A percentile compares a stretch with the other conserved stretches of the same genome.
phyloP scores from a whole-genome alignment of 2,113 vertebrate species.

The Rattus rattus region DNA sequence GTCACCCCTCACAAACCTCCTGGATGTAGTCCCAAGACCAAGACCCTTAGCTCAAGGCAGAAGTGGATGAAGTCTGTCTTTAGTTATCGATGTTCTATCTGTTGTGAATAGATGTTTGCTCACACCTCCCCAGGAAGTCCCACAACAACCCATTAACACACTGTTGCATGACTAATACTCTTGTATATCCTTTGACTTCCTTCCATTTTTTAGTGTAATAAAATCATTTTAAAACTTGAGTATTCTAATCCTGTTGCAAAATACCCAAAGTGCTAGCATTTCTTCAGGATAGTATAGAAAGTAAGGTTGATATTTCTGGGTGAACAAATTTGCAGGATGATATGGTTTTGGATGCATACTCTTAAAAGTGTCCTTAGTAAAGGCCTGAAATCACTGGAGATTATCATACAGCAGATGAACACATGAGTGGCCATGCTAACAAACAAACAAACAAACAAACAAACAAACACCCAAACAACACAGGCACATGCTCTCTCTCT shows the following conservation, averaged over 20 bases:
- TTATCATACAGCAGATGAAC: background rate
- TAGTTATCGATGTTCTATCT: background rate
- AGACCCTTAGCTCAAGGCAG: background rate
- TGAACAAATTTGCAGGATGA: background rate
- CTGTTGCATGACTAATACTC: background rate
- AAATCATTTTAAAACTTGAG: conserved; percentile 9
- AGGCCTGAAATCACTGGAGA: background rate
- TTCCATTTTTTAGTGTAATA: background rate
- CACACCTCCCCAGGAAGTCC: background rate
- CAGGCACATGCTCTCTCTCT: too few relatives aligned
- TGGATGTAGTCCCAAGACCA: background rate
- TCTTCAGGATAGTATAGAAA: background rate
- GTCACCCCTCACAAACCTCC: background rate
- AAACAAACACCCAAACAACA: background rate
- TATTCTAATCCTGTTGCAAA: background rate
- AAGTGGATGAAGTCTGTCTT: background rate
- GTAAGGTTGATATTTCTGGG: background rate
- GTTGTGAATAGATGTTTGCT: background rate
- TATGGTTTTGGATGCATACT: background rate
- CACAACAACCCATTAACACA: background rate
- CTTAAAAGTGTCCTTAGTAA: background rate
- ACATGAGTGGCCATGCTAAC: background rate
- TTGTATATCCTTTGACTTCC: background rate
- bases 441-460: background rate
- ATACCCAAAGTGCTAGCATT: background rate